These are phyloP conservation scores for Mycetomoellerius zeteki DNA, from an alignment of 1,140 invertebrate genomes.

Conservation along the genomic window DNA sequence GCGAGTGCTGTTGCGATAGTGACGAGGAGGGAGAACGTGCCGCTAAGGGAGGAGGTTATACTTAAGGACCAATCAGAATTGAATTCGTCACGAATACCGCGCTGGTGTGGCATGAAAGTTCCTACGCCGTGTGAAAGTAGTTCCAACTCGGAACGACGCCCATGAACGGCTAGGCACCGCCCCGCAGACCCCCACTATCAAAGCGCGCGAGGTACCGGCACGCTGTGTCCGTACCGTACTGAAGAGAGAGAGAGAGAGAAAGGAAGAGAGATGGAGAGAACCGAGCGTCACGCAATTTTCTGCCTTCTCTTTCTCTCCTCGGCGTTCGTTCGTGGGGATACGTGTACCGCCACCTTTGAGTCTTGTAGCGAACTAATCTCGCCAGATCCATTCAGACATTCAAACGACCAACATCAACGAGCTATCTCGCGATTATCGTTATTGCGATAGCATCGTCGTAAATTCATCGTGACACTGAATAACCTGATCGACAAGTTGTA, in stretches of 20 bases:
- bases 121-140: constrained; percentile 85
- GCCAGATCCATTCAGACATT: constrained; percentile 85
- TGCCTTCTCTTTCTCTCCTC: constrained; percentile 33
- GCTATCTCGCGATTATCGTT: constrained; percentile 76
- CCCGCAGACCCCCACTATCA: constrained; percentile 78
- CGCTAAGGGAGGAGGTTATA: constrained; percentile 84
- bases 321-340: constrained; percentile 61
- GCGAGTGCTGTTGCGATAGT: constrained; percentile 28
- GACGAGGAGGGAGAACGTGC: constrained; percentile 70
- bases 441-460: constrained; percentile 63
- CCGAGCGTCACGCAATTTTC: constrained; percentile 70
- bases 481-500: constrained; percentile 41
- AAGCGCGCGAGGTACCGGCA: constrained; percentile 58
- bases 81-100: constrained; percentile 86
- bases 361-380: constrained; percentile 78
- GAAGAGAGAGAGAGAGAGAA: not conserved
- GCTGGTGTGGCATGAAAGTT: constrained; percentile 78
- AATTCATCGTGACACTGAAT: constrained; percentile 30
- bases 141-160: constrained; percentile 83
- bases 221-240: constrained; percentile 33
- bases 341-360: constrained; percentile 84
- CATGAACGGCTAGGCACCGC: constrained; percentile 81
- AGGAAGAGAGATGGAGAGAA: constrained; percentile 44
- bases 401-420: constrained; percentile 85
- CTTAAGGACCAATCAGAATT: constrained; percentile 87